phyloP scores from a whole-genome alignment of 37 sponge, comb jelly and placozoan genomes.

The Hexactinellida sp. region DNA sequence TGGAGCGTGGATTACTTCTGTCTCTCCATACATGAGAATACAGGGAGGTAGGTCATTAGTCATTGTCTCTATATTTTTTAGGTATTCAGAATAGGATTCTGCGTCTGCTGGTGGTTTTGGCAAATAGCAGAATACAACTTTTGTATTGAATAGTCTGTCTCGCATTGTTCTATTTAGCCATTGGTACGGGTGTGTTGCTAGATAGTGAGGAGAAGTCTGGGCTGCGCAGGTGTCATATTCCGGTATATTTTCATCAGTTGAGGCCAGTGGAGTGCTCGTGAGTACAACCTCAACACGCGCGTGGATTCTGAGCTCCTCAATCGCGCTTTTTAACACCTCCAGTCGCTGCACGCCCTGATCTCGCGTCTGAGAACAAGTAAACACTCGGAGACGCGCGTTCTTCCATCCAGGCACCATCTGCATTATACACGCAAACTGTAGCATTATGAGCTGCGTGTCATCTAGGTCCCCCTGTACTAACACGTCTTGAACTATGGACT shows the following conservation, averaged over 20 bases:
- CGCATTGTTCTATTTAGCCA: neutral
- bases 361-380: conserved; percentile 12
- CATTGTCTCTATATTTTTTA: neutral
- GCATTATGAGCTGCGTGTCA: conserved; percentile 61
- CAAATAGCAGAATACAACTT: neutral
- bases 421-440: conserved; percentile 84
- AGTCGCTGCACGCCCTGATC: conserved; percentile 25
- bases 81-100: neutral
- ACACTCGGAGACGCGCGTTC: neutral
- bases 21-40: neutral
- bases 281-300: conserved; percentile 46
- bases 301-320: conserved; percentile 55
- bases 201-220: neutral
- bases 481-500: neutral
- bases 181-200: neutral
- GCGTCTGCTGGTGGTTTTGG: neutral
- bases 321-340: conserved; percentile 32
- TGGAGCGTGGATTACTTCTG: neutral
- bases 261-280: neutral
- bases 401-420: conserved; percentile 85
- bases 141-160: neutral
- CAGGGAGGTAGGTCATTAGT: neutral
- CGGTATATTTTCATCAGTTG: neutral
- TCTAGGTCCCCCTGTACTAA: conserved; percentile 43
- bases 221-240: neutral